These are phyloP conservation scores for Danionella cerebrum DNA, from an alignment of 2,113 vertebrate genomes.

Conservation along the genomic window DNA sequence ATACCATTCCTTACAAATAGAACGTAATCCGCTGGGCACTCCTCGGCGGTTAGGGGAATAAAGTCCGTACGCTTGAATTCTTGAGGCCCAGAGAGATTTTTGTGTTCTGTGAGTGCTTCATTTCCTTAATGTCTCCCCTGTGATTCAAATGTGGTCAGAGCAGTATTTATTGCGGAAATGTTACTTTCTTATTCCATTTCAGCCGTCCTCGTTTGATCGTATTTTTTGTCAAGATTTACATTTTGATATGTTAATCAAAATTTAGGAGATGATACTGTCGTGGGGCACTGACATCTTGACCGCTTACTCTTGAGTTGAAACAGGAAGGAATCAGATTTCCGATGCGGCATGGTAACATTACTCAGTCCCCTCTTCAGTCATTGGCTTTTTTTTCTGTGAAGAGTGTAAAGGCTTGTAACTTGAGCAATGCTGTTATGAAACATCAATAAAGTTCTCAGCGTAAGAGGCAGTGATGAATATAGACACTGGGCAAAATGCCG, in stretches of 20 bases:
- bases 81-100: constrained; percentile 13
- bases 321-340: constrained; percentile 19
- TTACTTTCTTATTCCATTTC: constrained; percentile 33
- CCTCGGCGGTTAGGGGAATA: constrained; percentile 20
- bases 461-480: constrained; percentile 29
- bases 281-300: constrained; percentile 24
- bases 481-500: too few species aligned
- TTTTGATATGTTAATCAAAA: constrained; percentile 30
- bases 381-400: constrained; percentile 29
- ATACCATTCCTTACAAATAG: constrained; percentile 33
- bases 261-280: constrained; percentile 25
- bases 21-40: constrained; percentile 31
- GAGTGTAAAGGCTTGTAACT: constrained; percentile 28
- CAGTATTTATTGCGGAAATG: constrained; percentile 47
- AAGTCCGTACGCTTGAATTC: constrained; percentile 19
- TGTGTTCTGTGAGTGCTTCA: constrained; percentile 34
- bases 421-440: constrained; percentile 36
- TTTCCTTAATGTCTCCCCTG: constrained; percentile 23
- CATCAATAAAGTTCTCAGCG: constrained; percentile 44
- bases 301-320: constrained; percentile 35
- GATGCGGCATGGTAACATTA: background rate
- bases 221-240: constrained; percentile 24
- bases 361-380: constrained; percentile 23
- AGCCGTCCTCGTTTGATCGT: constrained; percentile 20
- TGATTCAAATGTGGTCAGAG: constrained; percentile 36